phyloP scores from a whole-genome alignment of 2,888 invertebrate genomes.

The Seladonia tumulorum region DNA sequence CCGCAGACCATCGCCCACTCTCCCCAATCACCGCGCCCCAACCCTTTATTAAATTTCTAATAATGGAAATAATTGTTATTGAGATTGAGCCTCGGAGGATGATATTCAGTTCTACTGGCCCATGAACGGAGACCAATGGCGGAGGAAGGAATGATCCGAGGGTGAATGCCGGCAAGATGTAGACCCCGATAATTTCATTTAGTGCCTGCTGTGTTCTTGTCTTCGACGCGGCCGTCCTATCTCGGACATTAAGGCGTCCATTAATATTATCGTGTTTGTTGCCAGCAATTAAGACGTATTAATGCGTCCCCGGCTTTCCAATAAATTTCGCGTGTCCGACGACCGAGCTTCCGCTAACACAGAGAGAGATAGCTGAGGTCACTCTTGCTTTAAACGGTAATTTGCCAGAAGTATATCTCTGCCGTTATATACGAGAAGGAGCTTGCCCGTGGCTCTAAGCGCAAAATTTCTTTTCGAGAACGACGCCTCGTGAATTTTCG shows the following conservation, averaged over 20 bases:
- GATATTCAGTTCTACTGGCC: conserved; percentile 60
- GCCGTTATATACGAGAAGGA: neutral
- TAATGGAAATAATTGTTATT: conserved; percentile 82
- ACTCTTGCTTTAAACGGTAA: neutral
- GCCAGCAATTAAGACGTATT: conserved; percentile 25
- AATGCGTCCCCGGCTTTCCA: conserved; percentile 5
- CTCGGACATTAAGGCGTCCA: conserved; percentile 24
- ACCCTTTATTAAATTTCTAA: conserved; percentile 82
- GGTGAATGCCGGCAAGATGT: conserved; percentile 44
- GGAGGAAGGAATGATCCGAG: conserved; percentile 56
- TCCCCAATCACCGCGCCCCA: conserved; percentile 35
- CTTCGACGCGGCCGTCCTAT: conserved; percentile 37
- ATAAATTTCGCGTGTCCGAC: conserved; percentile 2
- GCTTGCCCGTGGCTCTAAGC: neutral
- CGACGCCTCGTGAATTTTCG: neutral
- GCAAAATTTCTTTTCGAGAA: neutral
- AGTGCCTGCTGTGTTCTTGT: conserved; percentile 63
- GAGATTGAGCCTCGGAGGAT: conserved; percentile 69
- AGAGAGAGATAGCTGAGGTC: neutral
- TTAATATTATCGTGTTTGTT: conserved; percentile 37
- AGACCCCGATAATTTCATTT: conserved; percentile 71
- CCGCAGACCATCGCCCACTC: neutral
- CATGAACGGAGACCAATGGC: conserved; percentile 46
- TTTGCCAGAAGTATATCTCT: neutral
- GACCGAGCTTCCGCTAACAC: neutral